phyloP scores from a whole-genome alignment of 2,888 invertebrate genomes.

The Hedychridium roseum region DNA sequence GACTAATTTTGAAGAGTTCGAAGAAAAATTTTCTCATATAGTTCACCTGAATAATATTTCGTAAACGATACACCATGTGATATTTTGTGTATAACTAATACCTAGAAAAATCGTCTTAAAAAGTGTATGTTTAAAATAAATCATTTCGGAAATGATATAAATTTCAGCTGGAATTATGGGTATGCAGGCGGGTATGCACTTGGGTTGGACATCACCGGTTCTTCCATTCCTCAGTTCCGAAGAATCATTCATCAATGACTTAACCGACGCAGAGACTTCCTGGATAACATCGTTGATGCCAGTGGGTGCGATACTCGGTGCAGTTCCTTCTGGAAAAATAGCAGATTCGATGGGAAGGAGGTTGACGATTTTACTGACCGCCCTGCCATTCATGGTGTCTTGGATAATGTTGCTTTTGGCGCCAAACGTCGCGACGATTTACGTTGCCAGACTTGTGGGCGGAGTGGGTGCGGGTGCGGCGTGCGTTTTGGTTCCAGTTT shows the following conservation, averaged over 20 bases:
- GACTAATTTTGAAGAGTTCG: not conserved
- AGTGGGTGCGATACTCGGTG: slow-evolving; percentile 51
- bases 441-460: slow-evolving; percentile 57
- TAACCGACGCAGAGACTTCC: slow-evolving; percentile 39
- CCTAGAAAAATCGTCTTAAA: not conserved
- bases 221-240: slow-evolving; percentile 39
- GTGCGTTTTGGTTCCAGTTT: slow-evolving; percentile 66
- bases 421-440: slow-evolving; percentile 36
- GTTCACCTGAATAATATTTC: not conserved
- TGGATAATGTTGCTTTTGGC: slow-evolving; percentile 62
- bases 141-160: not conserved
- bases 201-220: slow-evolving; percentile 55
- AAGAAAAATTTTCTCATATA: not conserved
- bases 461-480: slow-evolving; percentile 63
- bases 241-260: slow-evolving; percentile 37
- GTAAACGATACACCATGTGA: not conserved
- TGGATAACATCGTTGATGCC: slow-evolving; percentile 52
- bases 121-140: not conserved
- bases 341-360: slow-evolving; percentile 54
- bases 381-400: slow-evolving; percentile 54
- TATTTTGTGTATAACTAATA: no score
- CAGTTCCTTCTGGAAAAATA: slow-evolving; percentile 51
- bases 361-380: slow-evolving; percentile 39
- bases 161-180: slow-evolving; percentile 49
- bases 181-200: slow-evolving; percentile 52